Percentiles rank a stretch among this genome's conserved stretches.
These are phyloP conservation scores for Struthio camelus DNA, from an alignment of 2,113 vertebrate genomes.

Conservation along the genomic window DNA sequence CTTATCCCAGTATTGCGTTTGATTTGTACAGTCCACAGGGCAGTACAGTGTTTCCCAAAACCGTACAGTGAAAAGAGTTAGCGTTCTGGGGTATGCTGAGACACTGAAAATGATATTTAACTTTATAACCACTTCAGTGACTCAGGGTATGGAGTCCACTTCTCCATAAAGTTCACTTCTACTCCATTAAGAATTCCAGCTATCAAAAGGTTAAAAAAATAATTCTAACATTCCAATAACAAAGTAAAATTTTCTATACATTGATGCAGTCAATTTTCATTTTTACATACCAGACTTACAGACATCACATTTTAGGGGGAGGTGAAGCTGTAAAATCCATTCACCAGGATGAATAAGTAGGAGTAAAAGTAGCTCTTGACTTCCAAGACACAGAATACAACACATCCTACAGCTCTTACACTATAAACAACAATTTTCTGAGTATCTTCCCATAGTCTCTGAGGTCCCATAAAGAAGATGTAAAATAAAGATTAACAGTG, in stretches of 20 bases:
- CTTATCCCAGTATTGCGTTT: neutral
- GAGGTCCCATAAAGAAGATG: neutral
- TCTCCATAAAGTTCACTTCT: neutral
- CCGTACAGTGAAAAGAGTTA: neutral
- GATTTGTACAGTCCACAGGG: neutral
- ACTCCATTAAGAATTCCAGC: neutral
- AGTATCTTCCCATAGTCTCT: neutral
- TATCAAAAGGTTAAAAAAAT: neutral
- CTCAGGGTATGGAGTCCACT: neutral
- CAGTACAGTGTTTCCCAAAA: neutral
- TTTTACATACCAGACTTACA: neutral
- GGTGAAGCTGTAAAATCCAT: conserved; percentile 25
- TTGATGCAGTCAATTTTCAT: accelerated
- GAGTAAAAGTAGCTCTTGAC: neutral
- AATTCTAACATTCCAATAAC: neutral
- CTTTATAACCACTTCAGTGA: neutral
- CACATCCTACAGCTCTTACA: neutral
- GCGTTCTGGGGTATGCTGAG: neutral
- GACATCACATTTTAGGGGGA: neutral
- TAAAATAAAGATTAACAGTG: neutral
- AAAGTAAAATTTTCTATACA: neutral
- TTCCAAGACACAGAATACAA: neutral
- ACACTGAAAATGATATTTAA: neutral
- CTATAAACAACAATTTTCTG: neutral
- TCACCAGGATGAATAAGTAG: conserved; percentile 3